A percentile compares a stretch with the other conserved stretches of the same genome.
phyloP scores from a whole-genome alignment of 1,140 invertebrate species.

The Drosophila nasuta region DNA sequence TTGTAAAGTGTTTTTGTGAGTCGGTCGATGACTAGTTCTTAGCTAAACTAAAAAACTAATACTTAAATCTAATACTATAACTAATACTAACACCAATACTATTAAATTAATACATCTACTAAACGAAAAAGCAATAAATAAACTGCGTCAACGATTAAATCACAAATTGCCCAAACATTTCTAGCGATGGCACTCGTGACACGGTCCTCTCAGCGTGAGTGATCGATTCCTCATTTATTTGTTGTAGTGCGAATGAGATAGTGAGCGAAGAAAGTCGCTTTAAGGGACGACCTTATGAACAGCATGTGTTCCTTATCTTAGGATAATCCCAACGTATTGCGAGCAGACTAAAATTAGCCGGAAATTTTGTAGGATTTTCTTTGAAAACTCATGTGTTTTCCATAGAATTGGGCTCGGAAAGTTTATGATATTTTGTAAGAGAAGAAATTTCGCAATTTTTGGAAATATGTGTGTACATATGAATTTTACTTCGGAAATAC shows the following conservation, averaged over 20 bases:
- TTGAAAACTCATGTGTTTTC: not conserved
- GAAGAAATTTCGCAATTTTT: too few relatives aligned
- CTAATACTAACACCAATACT: conserved; percentile 37
- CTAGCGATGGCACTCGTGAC: not conserved
- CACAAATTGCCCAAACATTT: not conserved
- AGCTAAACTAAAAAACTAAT: conserved; percentile 64
- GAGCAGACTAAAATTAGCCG: not conserved
- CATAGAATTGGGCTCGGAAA: not conserved
- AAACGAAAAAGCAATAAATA: conserved; percentile 21
- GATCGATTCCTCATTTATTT: not conserved
- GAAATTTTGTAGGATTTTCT: not conserved
- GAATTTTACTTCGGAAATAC: too few relatives aligned
- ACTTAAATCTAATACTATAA: conserved; percentile 40
- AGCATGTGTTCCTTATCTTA: not conserved
- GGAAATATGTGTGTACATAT: too few relatives aligned
- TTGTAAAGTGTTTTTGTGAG: conserved; percentile 62
- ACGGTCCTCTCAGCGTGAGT: not conserved
- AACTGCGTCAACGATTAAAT: conserved; percentile 16
- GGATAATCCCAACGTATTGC: not conserved
- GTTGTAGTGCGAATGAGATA: too few relatives aligned
- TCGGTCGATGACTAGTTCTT: conserved; percentile 60
- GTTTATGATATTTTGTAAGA: not conserved
- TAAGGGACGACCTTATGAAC: not conserved
- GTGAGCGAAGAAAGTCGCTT: too few relatives aligned
- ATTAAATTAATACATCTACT: conserved; percentile 55